Evolutionary conservation across 1,140 invertebrate genomes (phyloP).

Genomic region (Camponotus pennsylvanicus): DNA sequence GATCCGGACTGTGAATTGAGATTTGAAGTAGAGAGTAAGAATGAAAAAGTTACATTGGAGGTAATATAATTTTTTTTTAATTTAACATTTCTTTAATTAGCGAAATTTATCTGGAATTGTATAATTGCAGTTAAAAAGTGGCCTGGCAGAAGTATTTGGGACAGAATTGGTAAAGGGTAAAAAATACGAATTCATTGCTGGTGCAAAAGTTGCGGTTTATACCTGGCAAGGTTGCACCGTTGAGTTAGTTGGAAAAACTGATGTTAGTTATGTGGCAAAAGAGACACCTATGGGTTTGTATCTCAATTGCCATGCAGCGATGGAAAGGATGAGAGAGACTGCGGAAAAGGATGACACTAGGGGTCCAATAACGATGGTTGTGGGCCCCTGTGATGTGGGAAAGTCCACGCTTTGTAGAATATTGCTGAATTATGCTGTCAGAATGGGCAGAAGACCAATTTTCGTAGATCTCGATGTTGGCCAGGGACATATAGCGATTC

Average conservation of each 20-base stretch:
- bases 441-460: conserved; percentile 94
- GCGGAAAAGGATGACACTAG: conserved; percentile 91
- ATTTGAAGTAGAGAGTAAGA: conserved; percentile 97
- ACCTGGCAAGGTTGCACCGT: conserved; percentile 98
- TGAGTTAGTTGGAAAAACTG: conserved; percentile 94
- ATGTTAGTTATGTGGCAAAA: conserved; percentile 97
- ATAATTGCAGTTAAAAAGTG: conserved; percentile 91
- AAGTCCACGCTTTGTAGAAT: conserved; percentile 97
- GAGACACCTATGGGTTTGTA: conserved; percentile 99
- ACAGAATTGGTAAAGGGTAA: conserved; percentile 98
- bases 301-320: conserved; percentile 96
- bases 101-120: background rate
- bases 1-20: conserved; percentile 95
- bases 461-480: conserved; percentile 99
- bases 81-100: conserved; percentile 9
- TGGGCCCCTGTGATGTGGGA: conserved; percentile 98
- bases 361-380: conserved; percentile 95
- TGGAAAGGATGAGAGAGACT: conserved; percentile 95
- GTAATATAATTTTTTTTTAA: conserved; percentile 84
- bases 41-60: conserved; percentile 94
- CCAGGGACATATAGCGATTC: conserved; percentile 96
- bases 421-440: conserved; percentile 97
- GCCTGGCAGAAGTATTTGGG: conserved; percentile 98
- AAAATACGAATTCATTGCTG: conserved; percentile 95
- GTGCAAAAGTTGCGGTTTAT: conserved; percentile 98